These are phyloP conservation scores for Mastomys natalensis DNA, from an alignment of 2,113 vertebrate genomes.

Conservation along the genomic window DNA sequence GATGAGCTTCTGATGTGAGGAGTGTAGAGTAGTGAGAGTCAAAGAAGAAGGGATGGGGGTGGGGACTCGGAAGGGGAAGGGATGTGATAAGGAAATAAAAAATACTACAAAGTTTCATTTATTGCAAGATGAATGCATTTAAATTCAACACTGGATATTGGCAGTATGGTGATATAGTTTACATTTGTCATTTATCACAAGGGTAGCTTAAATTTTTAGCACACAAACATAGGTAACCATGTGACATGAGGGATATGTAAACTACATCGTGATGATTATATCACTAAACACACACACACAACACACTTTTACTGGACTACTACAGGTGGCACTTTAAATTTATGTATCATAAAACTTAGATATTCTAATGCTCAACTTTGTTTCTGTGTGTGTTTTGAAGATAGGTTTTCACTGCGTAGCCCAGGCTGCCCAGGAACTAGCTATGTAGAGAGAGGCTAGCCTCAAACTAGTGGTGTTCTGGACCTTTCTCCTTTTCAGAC, in stretches of 20 bases:
- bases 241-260: background rate
- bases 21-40: background rate
- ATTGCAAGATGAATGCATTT: background rate
- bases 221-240: background rate
- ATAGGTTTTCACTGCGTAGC: background rate
- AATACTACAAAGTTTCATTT: background rate
- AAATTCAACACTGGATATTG: background rate
- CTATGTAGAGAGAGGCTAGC: background rate
- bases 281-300: background rate
- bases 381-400: background rate
- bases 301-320: background rate
- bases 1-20: background rate
- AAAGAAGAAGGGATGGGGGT: background rate
- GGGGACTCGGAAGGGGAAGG: background rate
- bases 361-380: background rate
- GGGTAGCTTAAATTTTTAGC: background rate
- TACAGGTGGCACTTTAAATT: background rate
- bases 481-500: background rate
- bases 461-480: too few species aligned
- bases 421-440: background rate
- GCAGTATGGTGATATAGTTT: background rate
- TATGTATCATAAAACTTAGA: background rate
- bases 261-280: background rate
- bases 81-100: background rate
- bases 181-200: conserved; percentile 2